Base-by-base conservation (phyloP, 2,113 vertebrate genomes). In the Falcunculus frontatus region DNA sequence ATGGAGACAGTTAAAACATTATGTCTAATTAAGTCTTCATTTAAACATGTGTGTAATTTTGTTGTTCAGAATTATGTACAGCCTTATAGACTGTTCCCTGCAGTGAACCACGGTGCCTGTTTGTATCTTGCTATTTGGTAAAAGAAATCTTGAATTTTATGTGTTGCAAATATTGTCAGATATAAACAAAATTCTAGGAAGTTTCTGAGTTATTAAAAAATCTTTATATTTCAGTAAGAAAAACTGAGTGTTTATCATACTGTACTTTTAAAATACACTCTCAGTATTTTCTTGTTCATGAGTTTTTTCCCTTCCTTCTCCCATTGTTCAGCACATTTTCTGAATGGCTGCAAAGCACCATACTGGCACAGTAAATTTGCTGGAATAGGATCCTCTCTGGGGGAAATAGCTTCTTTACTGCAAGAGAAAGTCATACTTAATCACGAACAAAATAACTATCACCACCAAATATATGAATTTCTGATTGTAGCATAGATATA, bases 11-110 rank as follows among this genome's bases (percentile, higher is more conserved):
- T 96, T 97, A 94, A 96, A 97, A 96, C 89, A 89, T 90, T 95
- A 56, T 82, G 86, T 92, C 93, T 94, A 96, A 97, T 97, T 97
- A 97, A 97, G 89, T 94, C 94, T 95, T 97, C 91, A 95, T 92
- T 95, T 96, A 84, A 96, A 93, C 41, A 30, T 27, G 32, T 56
- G 70, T 91, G 78, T 91, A 94, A 96, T 97, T 97, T 97, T 93
- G 89, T 65, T 95, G 81, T 87, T 96, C 62, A 83, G 41, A 70
- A 49, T 93, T 94, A 85, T 59, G 23, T 76, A 80, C 68, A 87
- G 52, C 37, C 52, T 72, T 74, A 55, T 74, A 85, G 80, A 68
- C 46, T 75, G 39, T 56, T 95, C 67, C 57, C 73, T 84, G 46
- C 79, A 68, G 57, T 73, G 87, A 92, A 65, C 78, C 56, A 52